phyloP scores from a whole-genome alignment of 2,888 invertebrate genomes.

The Lycaena phlaeas region DNA sequence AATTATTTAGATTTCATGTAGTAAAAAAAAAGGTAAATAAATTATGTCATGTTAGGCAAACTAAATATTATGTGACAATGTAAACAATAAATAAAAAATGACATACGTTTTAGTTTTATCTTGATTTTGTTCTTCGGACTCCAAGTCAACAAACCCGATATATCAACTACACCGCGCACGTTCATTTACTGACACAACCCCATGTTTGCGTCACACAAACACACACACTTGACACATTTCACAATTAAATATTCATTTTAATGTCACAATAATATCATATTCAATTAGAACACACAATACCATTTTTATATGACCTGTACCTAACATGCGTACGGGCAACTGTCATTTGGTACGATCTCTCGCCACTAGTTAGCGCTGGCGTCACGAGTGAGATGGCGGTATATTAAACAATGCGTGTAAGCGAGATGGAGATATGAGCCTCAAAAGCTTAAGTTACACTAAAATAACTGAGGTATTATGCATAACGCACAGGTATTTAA shows the following conservation, averaged over 20 bases:
- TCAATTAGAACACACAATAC: constrained; percentile 5
- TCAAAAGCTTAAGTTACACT: constrained; percentile 27
- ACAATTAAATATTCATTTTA: constrained; percentile 11
- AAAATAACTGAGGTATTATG: constrained; percentile 19
- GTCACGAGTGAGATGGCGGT: constrained; percentile 27
- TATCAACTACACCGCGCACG: constrained; percentile 57
- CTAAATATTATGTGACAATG: too few species aligned
- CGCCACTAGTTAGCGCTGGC: constrained; percentile 49
- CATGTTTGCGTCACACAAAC: constrained; percentile 35
- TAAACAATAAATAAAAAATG: constrained; percentile 14
- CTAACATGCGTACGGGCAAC: constrained; percentile 56
- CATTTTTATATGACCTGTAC: neutral
- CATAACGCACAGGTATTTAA: constrained; percentile 5
- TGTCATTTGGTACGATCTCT: constrained; percentile 46
- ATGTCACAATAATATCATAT: constrained; percentile 14
- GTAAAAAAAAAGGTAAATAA: too few species aligned
- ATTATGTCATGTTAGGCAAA: too few species aligned
- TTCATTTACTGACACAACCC: constrained; percentile 64
- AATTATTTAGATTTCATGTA: too few species aligned
- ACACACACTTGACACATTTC: constrained; percentile 18
- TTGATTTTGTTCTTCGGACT: constrained; percentile 66
- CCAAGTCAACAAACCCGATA: constrained; percentile 63
- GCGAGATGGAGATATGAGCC: constrained; percentile 19
- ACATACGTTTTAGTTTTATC: constrained; percentile 69
- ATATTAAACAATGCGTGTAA: constrained; percentile 15